Percentiles rank a stretch among this genome's conserved stretches.
phyloP scores from a whole-genome alignment of 1,140 invertebrate species.

The Drosophila tani region DNA sequence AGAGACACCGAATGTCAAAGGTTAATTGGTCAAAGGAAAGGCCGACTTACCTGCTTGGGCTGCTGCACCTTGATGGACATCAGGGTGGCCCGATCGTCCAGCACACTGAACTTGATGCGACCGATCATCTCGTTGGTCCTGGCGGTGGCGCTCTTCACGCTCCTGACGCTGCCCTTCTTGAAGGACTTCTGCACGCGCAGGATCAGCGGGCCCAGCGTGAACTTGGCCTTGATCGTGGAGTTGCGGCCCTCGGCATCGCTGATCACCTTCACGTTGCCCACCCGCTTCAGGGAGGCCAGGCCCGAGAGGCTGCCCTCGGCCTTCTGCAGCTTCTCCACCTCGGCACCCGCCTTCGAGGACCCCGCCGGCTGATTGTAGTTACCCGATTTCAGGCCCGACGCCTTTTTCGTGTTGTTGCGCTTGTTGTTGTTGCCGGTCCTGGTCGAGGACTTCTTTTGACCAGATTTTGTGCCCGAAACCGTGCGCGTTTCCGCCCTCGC shows the following conservation, averaged over 20 bases:
- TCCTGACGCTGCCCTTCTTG: slow-evolving; percentile 89
- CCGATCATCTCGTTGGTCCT: slow-evolving; percentile 94
- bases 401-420: slow-evolving; percentile 61
- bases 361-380: slow-evolving; percentile 76
- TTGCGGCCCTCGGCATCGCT: slow-evolving; percentile 89
- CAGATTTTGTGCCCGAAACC: slow-evolving; percentile 65
- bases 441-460: slow-evolving; percentile 75
- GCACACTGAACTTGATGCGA: slow-evolving; percentile 90
- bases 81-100: slow-evolving; percentile 90
- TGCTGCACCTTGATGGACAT: slow-evolving; percentile 93
- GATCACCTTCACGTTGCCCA: slow-evolving; percentile 91
- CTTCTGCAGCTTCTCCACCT: slow-evolving; percentile 85
- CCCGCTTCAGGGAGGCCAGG: slow-evolving; percentile 90
- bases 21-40: slow-evolving; percentile 60
- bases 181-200: slow-evolving; percentile 94
- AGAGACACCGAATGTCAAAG: slow-evolving; percentile 50
- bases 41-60: slow-evolving; percentile 90
- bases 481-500: slow-evolving; percentile 77
- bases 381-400: slow-evolving; percentile 61
- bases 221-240: slow-evolving; percentile 92
- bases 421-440: slow-evolving; percentile 43
- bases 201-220: slow-evolving; percentile 91
- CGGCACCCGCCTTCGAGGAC: slow-evolving; percentile 72
- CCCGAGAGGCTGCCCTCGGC: slow-evolving; percentile 92
- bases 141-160: slow-evolving; percentile 92